Percentiles rank a stretch among this genome's conserved stretches.
These are phyloP conservation scores for Drosophila kambysellisi DNA, from an alignment of 2,888 invertebrate species.

Conservation along the genomic window DNA sequence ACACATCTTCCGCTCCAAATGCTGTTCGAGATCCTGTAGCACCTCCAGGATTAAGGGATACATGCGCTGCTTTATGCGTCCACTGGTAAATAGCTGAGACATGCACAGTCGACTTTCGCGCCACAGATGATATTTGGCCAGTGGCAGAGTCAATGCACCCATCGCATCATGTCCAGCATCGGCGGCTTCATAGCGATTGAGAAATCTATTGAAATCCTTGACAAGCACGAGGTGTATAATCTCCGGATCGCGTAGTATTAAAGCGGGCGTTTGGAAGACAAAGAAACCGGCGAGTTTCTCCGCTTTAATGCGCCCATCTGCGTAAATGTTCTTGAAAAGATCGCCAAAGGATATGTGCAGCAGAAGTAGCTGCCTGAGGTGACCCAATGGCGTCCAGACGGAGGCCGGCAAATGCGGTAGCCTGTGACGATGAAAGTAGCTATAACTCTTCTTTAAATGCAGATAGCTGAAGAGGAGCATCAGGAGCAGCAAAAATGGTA, in stretches of 20 bases:
- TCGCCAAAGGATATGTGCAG: constrained; percentile 80
- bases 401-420: constrained; percentile 77
- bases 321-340: constrained; percentile 82
- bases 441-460: constrained; percentile 49
- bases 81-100: constrained; percentile 77
- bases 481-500: constrained; percentile 30
- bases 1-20: constrained; percentile 49
- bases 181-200: constrained; percentile 82
- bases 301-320: constrained; percentile 51
- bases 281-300: constrained; percentile 80
- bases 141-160: constrained; percentile 72
- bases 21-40: constrained; percentile 63
- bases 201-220: constrained; percentile 79
- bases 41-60: constrained; percentile 80
- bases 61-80: constrained; percentile 77
- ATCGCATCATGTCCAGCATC: constrained; percentile 68
- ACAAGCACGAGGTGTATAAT: constrained; percentile 84
- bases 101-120: constrained; percentile 73
- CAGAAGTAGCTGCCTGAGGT: constrained; percentile 81
- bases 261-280: constrained; percentile 85
- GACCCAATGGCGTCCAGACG: constrained; percentile 83
- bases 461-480: constrained; percentile 33
- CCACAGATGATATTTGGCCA: constrained; percentile 80
- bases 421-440: constrained; percentile 75
- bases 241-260: constrained; percentile 85